phyloP scores from a whole-genome alignment of 2,797 vertebrate species.

The Alcedo atthis region DNA sequence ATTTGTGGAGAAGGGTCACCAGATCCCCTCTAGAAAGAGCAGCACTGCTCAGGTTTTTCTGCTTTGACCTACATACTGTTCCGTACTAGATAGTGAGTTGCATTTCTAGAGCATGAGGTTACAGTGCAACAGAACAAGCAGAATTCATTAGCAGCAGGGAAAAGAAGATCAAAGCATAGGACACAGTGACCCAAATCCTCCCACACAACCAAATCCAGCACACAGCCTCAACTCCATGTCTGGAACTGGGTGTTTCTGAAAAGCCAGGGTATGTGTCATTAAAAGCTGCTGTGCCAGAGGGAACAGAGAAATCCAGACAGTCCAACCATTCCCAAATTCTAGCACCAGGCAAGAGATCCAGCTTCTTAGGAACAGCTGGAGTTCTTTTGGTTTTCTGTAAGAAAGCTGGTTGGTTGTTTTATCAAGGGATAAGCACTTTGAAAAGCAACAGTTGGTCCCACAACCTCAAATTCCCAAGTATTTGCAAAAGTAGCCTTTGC shows the following conservation, averaged over 20 bases:
- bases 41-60: not conserved
- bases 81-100: not conserved
- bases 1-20: not conserved
- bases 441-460: not conserved
- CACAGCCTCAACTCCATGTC: not conserved
- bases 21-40: not conserved
- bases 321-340: not conserved
- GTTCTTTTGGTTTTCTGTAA: not conserved
- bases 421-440: not conserved
- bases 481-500: not conserved
- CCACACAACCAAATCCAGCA: conserved; percentile 24
- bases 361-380: not conserved
- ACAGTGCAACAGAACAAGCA: conserved; percentile 2
- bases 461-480: not conserved
- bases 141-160: conserved; percentile 8
- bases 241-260: not conserved
- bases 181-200: conserved; percentile 63
- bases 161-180: conserved; percentile 57
- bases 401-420: not conserved
- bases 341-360: not conserved
- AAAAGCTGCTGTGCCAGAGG: not conserved
- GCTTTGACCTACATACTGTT: not conserved
- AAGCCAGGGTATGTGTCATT: not conserved
- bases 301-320: not conserved
- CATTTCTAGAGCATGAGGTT: not conserved